Base-by-base conservation (phyloP, 2,113 vertebrate species). In the Prunella himalayana region DNA sequence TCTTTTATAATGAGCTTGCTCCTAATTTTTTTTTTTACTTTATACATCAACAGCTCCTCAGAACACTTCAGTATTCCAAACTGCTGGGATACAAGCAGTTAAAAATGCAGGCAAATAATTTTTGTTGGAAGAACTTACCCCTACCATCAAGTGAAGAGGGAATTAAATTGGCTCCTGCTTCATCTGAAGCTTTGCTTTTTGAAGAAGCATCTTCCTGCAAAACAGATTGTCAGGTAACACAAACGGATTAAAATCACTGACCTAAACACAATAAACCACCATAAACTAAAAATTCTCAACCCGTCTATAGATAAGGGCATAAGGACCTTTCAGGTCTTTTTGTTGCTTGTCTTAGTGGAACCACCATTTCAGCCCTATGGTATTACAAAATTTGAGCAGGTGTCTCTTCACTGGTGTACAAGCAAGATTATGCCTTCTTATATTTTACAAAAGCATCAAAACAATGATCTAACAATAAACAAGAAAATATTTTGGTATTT, bases 141-240 rank as follows among this genome's bases (percentile, higher is more conserved):
- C 91, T 95, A n/a, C 82, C 35, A 83, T 76, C 73, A 95, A 79
- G 89, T 6, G 97, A 91, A 61, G 96, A 66, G 6, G 90, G 66
- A 94, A 30, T 69, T 76, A 92, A 45, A 31, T 10, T 64, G 57
- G 33, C 31, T 86, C 59, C 56, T 44, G 79, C 49, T 59, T 83
- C 39, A 80, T 82, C 51, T 86, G 13, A 81, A 65, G 81, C 49
- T 93, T 66, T 92, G 35, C n/a, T 82, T 93, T 94, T 91, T 65
- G 20, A 53, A 85, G 61, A 90, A 77, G 11, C 60, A 77, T 90
- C 89, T 73, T 84, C 89, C 98, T 98, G 91, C 41, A 96, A 97
- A 94, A 92, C 0, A 95, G 60, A 56, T 8, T 27, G 42, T n/a
- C 37, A 50, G 6, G 56, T 86, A 82, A 60, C 20, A 82, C 7